Evolutionary conservation across 2,113 vertebrate species (phyloP).

Genomic region (Calonectris borealis): DNA sequence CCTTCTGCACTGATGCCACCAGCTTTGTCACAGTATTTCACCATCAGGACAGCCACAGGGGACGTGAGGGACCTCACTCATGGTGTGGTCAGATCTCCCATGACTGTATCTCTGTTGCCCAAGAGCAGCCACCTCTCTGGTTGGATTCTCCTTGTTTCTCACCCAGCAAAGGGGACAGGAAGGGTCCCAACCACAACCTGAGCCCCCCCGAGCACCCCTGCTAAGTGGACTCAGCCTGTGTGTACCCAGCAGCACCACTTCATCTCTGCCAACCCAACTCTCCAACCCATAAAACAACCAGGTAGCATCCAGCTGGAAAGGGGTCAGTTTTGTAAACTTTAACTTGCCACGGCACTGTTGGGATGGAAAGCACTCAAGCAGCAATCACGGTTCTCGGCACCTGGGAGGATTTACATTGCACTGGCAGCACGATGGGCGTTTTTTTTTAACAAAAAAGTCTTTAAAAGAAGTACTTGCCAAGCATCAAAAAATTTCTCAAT

Average conservation of each 20-base stretch:
- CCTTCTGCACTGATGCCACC: background rate
- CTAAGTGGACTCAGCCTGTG: background rate
- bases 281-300: background rate
- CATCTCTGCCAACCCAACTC: background rate
- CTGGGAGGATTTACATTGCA: background rate
- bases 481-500: background rate
- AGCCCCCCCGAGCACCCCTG: background rate
- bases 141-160: background rate
- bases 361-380: background rate
- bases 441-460: background rate
- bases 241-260: background rate
- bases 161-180: background rate
- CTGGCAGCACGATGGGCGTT: background rate
- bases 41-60: background rate
- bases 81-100: background rate
- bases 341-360: fast-evolving
- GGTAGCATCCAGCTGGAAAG: background rate
- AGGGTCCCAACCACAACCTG: background rate
- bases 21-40: background rate
- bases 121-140: background rate
- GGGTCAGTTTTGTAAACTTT: background rate
- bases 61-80: background rate
- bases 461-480: background rate
- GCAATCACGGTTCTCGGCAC: fast-evolving
- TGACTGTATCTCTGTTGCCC: background rate